Base-by-base conservation (phyloP, 1,140 invertebrate species). In the Macrosteles quadrilineatus region DNA sequence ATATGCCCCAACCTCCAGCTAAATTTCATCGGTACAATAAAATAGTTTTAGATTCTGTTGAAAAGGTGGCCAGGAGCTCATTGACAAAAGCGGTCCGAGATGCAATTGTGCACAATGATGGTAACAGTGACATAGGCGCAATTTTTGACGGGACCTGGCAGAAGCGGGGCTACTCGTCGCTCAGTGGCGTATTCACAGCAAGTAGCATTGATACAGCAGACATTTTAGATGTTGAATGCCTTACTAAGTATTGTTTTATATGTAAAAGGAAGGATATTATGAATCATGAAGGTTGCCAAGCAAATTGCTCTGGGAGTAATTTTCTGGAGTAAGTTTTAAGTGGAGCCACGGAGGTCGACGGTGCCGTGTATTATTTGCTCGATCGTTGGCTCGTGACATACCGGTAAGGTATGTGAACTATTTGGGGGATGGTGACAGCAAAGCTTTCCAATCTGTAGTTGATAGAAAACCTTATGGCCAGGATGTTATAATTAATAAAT, bases 141-240 rank as follows among this genome's bases (percentile, higher is more conserved):
- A 43, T 66, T 19, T 67, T 30, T 70, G 69, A 70, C 50, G 69
- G 69, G 29, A 45, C 69, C 17, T 70, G 69, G 69, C 69, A 70
- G 29, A 70, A 70, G 57, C n/a, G 69, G 27, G 69, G 69, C 14
- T 63, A 29, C 64, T 27, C 11, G n/a, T 70, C 69, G 32, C 32
- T 43, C 2, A 70, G 36, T 31, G 62, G 64, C 14, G 23, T 19
- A 19, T 47, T 21, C 25, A 69, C 69, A 11, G 66, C 47, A 27
- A 70, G 67, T 12, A 70, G 67, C 50, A 53, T 50, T 17, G 69
- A 70, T 30, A 70, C 69, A n/a, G 69, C 67, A 19, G 70, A 70
- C 9, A 66, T 70, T n/a, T 21, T 70, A 12, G 69, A 62, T 62
- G 57, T 62, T 9, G 19, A 62, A 9, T 6, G 21, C 19, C 6